Percentiles rank a stretch among this genome's conserved stretches.
These are phyloP conservation scores for Antedon mediterranea DNA, from an alignment of 53 echinoderm and acorn worm genomes.

Conservation along the genomic window DNA sequence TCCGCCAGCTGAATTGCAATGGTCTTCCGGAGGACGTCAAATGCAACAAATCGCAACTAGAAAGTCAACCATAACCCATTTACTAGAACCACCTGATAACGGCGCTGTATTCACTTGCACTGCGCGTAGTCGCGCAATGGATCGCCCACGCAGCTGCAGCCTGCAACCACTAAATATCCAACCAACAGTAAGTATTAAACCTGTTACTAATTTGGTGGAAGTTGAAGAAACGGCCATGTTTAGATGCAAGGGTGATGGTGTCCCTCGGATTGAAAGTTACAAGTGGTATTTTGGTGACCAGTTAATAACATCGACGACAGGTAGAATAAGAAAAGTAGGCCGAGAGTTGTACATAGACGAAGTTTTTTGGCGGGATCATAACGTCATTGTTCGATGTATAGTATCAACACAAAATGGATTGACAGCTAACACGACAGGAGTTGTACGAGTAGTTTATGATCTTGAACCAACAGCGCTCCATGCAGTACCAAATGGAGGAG, in stretches of 20 bases:
- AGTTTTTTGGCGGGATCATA: conserved; percentile 23
- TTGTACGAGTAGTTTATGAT: conserved; percentile 19
- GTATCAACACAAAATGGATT: conserved; percentile 26
- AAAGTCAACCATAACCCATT: conserved; percentile 12
- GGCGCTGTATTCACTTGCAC: conserved; percentile 35
- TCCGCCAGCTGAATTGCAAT: conserved; percentile 40
- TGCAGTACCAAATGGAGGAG: background rate
- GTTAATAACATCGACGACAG: conserved; percentile 2
- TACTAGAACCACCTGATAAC: conserved; percentile 12
- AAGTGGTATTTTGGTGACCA: conserved; percentile 29
- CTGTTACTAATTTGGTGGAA: conserved; percentile 5
- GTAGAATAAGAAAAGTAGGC: conserved; percentile 12
- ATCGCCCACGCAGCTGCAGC: conserved; percentile 23
- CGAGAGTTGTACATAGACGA: conserved; percentile 28
- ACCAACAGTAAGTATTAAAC: conserved; percentile 39
- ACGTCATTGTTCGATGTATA: conserved; percentile 26
- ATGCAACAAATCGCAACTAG: conserved; percentile 10
- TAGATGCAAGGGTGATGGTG: conserved; percentile 26
- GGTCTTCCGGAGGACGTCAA: conserved; percentile 15
- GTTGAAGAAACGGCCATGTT: conserved; percentile 27
- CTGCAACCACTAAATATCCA: conserved; percentile 23
- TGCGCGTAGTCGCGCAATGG: conserved; percentile 18
- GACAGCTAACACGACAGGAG: conserved; percentile 24
- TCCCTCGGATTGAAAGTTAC: conserved; percentile 18
- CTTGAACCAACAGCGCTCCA: background rate